Evolutionary conservation across 2,113 vertebrate species (phyloP).

Genomic region (Centropus bengalensis): DNA sequence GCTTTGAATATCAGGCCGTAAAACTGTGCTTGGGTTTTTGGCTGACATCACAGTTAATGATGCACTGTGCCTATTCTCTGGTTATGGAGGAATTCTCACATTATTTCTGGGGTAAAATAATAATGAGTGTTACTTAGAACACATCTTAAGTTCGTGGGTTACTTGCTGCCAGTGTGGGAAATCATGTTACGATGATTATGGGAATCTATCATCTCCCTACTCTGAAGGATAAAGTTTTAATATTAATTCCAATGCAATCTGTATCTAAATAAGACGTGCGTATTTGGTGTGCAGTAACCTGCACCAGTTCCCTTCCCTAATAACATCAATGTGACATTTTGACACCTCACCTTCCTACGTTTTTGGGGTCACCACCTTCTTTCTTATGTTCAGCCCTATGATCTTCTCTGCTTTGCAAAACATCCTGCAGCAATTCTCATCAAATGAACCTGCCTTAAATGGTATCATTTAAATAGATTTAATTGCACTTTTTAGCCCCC

Average conservation of each 20-base stretch:
- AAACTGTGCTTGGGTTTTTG: slow-evolving; percentile 33
- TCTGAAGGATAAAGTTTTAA: neutral
- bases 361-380: neutral
- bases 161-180: slow-evolving; percentile 31
- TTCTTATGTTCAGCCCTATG: neutral
- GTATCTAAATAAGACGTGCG: neutral
- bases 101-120: slow-evolving; percentile 53
- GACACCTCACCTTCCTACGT: neutral
- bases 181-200: neutral
- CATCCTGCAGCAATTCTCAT: neutral
- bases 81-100: slow-evolving; percentile 47
- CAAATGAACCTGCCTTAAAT: neutral
- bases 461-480: neutral
- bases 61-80: slow-evolving; percentile 29
- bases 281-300: neutral
- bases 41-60: slow-evolving; percentile 9
- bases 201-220: neutral
- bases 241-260: neutral
- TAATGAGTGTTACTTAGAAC: slow-evolving; percentile 3
- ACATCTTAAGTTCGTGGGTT: slow-evolving; percentile 15
- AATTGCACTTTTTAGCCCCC: neutral
- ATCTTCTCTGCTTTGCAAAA: neutral
- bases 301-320: neutral
- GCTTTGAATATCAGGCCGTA: slow-evolving; percentile 29
- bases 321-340: neutral